These are phyloP conservation scores for Stenolophus ochropezus DNA, from an alignment of 2,888 invertebrate genomes.

Conservation along the genomic window DNA sequence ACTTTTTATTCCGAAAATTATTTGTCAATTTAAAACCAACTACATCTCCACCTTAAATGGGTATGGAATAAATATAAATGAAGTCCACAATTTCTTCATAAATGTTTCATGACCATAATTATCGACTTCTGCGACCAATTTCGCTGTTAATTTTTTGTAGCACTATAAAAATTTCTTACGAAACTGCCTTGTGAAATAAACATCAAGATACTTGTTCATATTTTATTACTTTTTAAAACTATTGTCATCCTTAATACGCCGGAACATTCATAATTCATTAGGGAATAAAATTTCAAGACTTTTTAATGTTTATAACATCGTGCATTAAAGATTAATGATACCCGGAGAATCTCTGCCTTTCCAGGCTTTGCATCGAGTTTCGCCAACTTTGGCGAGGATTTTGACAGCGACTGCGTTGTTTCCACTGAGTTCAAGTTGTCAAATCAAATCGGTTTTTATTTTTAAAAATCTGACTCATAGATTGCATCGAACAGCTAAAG, in stretches of 20 bases:
- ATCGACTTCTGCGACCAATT: background rate
- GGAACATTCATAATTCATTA: slow-evolving; percentile 39
- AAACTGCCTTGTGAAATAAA: slow-evolving; percentile 4
- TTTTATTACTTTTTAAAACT: slow-evolving; percentile 39
- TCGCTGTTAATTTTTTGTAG: slow-evolving; percentile 8
- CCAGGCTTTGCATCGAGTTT: background rate
- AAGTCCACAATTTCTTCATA: too few species aligned
- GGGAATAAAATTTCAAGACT: slow-evolving; percentile 33
- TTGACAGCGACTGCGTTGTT: background rate
- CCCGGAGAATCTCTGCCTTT: background rate
- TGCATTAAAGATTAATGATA: slow-evolving; percentile 42
- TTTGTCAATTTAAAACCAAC: too few species aligned
- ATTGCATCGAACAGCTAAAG: too few species aligned
- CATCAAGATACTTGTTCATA: background rate
- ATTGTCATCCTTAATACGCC: slow-evolving; percentile 35
- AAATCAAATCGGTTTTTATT: background rate
- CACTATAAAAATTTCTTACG: slow-evolving; percentile 13
- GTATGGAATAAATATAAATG: too few species aligned
- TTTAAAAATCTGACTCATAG: background rate
- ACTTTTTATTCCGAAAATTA: too few species aligned
- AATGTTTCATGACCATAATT: background rate
- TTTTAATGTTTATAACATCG: slow-evolving; percentile 34
- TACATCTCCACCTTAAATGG: too few species aligned
- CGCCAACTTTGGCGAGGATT: background rate
- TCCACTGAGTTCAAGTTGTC: background rate